Percentiles rank a stretch among this genome's conserved stretches.
These are phyloP conservation scores for Latrodectus geometricus DNA, from an alignment of 1,140 invertebrate species.

Conservation along the genomic window DNA sequence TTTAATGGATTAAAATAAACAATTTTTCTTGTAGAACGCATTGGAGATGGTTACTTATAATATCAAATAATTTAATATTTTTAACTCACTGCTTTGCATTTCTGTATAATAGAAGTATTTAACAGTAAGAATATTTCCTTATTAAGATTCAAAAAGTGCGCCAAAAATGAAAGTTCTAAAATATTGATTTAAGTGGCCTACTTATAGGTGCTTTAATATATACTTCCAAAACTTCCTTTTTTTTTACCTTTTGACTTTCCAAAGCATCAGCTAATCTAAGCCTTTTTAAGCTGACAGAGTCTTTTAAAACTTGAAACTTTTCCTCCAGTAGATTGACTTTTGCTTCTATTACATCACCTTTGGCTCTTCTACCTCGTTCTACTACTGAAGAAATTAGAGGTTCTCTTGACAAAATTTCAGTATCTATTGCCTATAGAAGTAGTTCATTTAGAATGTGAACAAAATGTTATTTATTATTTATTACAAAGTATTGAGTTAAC, in stretches of 20 bases:
- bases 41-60: no score
- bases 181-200: no score
- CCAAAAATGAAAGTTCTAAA: no score
- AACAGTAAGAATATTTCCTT: no score
- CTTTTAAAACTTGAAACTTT: conserved; percentile 74
- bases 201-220: no score
- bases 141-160: no score
- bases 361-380: conserved; percentile 80
- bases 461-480: neutral
- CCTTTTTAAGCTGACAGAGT: conserved; percentile 78
- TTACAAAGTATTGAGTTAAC: neutral
- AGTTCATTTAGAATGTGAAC: neutral
- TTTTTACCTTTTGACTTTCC: conserved; percentile 84
- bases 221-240: no score
- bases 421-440: conserved; percentile 77
- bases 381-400: conserved; percentile 80
- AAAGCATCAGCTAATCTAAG: conserved; percentile 82
- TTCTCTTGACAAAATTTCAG: conserved; percentile 84
- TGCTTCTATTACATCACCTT: conserved; percentile 79
- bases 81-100: no score
- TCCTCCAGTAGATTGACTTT: conserved; percentile 69
- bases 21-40: no score
- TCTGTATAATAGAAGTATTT: no score
- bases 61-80: no score
- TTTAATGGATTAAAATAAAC: no score